Evolutionary conservation across 2,113 vertebrate species (phyloP).

Genomic region (Leptobrachium ailaonicum): DNA sequence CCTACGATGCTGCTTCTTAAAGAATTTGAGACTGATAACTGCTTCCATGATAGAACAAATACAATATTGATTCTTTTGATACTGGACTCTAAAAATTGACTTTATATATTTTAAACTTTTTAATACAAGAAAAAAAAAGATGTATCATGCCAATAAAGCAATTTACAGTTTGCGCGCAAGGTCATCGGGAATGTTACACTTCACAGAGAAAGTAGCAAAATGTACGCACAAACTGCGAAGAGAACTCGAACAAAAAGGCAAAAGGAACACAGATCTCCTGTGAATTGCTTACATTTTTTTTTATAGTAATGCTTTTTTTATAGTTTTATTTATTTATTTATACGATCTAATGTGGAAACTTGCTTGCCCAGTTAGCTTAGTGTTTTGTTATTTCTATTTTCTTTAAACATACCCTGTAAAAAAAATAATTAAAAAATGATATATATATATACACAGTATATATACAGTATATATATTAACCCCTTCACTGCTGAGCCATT

Average conservation of each 20-base stretch:
- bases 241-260: conserved; percentile 28
- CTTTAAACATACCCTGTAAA: too few species aligned
- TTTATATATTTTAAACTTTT: conserved; percentile 30
- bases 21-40: too few species aligned
- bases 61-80: conserved; percentile 32
- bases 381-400: too few species aligned
- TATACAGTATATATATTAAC: too few species aligned
- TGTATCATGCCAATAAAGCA: conserved; percentile 42
- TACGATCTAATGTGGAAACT: too few species aligned
- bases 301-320: conserved; percentile 9
- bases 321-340: background rate
- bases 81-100: conserved; percentile 34
- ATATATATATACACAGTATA: too few species aligned
- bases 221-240: conserved; percentile 18
- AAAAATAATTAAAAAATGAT: too few species aligned
- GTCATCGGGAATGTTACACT: conserved; percentile 29
- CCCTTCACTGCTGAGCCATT: too few species aligned
- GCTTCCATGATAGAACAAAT: too few species aligned
- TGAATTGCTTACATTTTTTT: conserved; percentile 10
- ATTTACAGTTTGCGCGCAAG: conserved; percentile 39
- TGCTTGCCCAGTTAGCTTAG: too few species aligned
- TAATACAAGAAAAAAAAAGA: conserved; percentile 46
- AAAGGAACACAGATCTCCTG: conserved; percentile 29
- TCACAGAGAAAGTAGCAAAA: conserved; percentile 25
- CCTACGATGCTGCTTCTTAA: too few species aligned